Percentiles rank a stretch among this genome's conserved stretches.
Evolutionary conservation across 2,888 invertebrate genomes (phyloP).

Genomic region (Stenoptilia bipunctidactyla): DNA sequence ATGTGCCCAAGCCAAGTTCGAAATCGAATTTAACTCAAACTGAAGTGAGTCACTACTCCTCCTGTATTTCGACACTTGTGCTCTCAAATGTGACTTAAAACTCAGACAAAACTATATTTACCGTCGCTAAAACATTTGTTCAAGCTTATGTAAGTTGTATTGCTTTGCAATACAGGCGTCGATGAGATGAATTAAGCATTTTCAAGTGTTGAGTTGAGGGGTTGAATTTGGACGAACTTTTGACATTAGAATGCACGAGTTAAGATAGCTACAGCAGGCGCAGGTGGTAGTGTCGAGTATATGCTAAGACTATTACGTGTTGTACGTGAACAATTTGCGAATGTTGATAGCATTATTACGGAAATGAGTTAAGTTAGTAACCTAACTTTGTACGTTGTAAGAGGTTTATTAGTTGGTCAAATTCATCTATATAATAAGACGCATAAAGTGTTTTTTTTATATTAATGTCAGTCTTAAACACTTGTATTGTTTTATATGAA

Average conservation of each 20-base stretch:
- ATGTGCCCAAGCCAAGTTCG: slow-evolving; percentile 15
- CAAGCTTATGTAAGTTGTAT: slow-evolving; percentile 8
- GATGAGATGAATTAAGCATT: not conserved
- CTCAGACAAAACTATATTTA: slow-evolving; percentile 12
- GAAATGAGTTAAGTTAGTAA: too few relatives aligned
- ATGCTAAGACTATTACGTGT: too few relatives aligned
- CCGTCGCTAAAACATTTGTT: slow-evolving; percentile 3
- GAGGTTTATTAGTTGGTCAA: too few relatives aligned
- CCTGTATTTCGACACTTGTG: slow-evolving; percentile 11
- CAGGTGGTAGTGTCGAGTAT: slow-evolving; percentile 10
- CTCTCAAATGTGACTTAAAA: slow-evolving; percentile 13
- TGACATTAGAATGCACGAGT: slow-evolving; percentile 22
- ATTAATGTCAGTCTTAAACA: too few relatives aligned
- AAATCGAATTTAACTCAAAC: slow-evolving; percentile 21
- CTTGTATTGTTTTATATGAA: too few relatives aligned
- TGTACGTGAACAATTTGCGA: too few relatives aligned
- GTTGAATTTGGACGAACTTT: slow-evolving; percentile 16
- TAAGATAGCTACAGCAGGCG: slow-evolving; percentile 15
- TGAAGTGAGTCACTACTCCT: slow-evolving; percentile 14
- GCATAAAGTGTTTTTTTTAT: too few relatives aligned
- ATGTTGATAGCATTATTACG: too few relatives aligned
- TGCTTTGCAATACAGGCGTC: not conserved
- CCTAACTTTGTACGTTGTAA: too few relatives aligned
- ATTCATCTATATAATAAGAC: too few relatives aligned
- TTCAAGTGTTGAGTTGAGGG: not conserved